Conservation (phyloP, 2,888 invertebrate species). For the Epirrhoe alternata region DNA sequence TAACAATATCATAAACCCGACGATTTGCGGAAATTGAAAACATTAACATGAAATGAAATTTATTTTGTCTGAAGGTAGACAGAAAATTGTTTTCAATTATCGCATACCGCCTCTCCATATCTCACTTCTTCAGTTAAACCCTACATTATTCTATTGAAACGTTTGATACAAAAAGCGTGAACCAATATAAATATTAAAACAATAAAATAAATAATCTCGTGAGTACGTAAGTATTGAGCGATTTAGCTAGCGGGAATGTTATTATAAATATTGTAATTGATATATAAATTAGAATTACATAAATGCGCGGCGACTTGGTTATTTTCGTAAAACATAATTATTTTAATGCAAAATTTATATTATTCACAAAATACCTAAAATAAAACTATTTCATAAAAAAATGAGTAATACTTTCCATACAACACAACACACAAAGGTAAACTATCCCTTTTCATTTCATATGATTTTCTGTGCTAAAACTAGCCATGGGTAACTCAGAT, state of each 20-base stretch:
- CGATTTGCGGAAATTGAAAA: constrained; percentile 29
- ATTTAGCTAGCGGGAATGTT: constrained; percentile 51
- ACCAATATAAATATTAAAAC: constrained; percentile 7
- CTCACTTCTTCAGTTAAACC: constrained; percentile 1
- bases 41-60: background rate
- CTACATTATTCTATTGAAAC: constrained; percentile 24
- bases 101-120: constrained; percentile 1
- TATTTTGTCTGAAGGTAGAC: background rate
- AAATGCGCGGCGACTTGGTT: constrained; percentile 32
- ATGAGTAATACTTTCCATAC: constrained; percentile 50
- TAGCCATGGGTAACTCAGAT: too few relatives aligned
- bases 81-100: constrained; percentile 17
- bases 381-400: constrained; percentile 18
- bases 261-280: constrained; percentile 6
- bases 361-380: constrained; percentile 16
- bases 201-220: constrained; percentile 52
- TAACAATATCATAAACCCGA: constrained; percentile 49
- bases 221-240: constrained; percentile 61
- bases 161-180: constrained; percentile 15
- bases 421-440: constrained; percentile 36
- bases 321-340: constrained; percentile 13
- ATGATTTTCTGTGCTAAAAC: constrained; percentile 15
- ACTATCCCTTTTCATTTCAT: constrained; percentile 17
- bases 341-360: constrained; percentile 1
- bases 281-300: constrained; percentile 8